phyloP scores from a whole-genome alignment of 2,797 vertebrate genomes.

The Loriculus beryllinus region DNA sequence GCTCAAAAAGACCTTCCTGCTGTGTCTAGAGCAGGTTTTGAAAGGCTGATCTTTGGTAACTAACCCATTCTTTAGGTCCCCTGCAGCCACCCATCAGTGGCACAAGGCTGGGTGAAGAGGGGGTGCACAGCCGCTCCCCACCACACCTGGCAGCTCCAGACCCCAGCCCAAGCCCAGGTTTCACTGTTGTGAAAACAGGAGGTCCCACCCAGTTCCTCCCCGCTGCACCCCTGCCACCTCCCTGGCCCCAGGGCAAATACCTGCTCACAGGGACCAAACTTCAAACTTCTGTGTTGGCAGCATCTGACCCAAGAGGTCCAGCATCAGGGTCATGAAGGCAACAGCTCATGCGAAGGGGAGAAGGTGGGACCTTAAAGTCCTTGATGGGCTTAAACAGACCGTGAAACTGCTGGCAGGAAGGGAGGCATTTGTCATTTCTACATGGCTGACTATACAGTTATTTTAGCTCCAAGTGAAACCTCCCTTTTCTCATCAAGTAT shows the following conservation, averaged over 20 bases:
- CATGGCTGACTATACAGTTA: neutral
- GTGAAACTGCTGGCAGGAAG: neutral
- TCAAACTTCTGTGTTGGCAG: neutral
- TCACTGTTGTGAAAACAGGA: neutral
- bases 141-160: neutral
- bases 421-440: neutral
- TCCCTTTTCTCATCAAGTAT: neutral
- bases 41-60: neutral
- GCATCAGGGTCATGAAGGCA: rapidly evolving
- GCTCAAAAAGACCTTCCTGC: neutral
- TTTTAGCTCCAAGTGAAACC: neutral
- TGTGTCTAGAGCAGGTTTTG: neutral
- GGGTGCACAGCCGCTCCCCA: rapidly evolving
- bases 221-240: neutral
- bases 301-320: rapidly evolving
- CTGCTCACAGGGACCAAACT: rapidly evolving
- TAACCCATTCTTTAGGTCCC: neutral
- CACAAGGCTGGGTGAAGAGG: rapidly evolving
- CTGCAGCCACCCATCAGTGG: neutral
- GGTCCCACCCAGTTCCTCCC: neutral
- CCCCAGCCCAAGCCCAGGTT: neutral
- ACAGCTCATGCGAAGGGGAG: rapidly evolving
- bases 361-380: neutral
- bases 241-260: neutral
- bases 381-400: neutral